A percentile compares a stretch with the other conserved stretches of the same genome.
Evolutionary conservation across 2,113 vertebrate species (phyloP).

Genomic region (Danionella cerebrum): DNA sequence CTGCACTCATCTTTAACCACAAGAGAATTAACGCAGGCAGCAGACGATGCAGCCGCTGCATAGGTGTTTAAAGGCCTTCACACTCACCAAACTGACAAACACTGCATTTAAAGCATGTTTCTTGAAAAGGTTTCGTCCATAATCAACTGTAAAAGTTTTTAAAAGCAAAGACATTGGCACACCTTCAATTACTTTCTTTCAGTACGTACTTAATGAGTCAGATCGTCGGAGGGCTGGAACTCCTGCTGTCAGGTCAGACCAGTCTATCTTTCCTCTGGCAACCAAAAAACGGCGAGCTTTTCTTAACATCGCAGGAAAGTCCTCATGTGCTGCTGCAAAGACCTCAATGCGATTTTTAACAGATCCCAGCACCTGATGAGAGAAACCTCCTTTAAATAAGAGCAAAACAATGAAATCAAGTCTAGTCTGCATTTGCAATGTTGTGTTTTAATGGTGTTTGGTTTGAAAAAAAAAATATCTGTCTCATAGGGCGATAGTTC

Average conservation of each 20-base stretch:
- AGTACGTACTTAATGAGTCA: constrained; percentile 77
- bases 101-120: too few relatives aligned
- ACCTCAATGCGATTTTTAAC: constrained; percentile 93
- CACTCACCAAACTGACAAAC: too few relatives aligned
- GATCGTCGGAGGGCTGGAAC: constrained; percentile 70
- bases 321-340: constrained; percentile 83
- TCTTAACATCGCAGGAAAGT: constrained; percentile 83
- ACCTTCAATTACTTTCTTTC: background rate
- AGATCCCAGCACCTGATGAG: constrained; percentile 80
- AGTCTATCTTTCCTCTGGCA: constrained; percentile 82
- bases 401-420: background rate
- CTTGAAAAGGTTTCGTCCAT: too few relatives aligned
- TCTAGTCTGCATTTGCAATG: background rate
- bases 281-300: constrained; percentile 90
- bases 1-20: too few relatives aligned
- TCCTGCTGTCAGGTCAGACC: constrained; percentile 62
- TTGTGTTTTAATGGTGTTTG: background rate
- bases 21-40: too few relatives aligned
- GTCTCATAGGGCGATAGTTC: too few relatives aligned
- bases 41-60: too few relatives aligned
- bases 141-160: too few relatives aligned
- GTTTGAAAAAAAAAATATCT: too few relatives aligned
- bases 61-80: too few relatives aligned
- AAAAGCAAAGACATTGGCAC: too few relatives aligned
- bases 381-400: background rate